Base-by-base conservation (phyloP, 2,113 vertebrate species). In the Gyps fulvus region DNA sequence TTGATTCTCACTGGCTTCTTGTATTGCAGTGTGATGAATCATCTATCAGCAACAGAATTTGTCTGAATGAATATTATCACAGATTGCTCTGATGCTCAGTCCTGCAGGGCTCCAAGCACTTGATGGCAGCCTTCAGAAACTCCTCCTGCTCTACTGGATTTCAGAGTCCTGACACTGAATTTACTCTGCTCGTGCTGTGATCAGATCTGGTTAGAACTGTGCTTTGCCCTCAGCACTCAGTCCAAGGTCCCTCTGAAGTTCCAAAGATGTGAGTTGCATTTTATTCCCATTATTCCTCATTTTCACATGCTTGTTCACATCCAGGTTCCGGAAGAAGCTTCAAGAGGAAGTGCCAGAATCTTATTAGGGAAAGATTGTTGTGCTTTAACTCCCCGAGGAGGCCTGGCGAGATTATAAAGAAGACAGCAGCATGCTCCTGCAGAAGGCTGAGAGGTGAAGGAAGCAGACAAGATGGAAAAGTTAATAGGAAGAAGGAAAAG, bases 221-320 rank as follows among this genome's bases (percentile, higher is more conserved):
- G 57, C 50, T 59, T 89, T 91, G 43, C 80, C 23, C 73, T 84
- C 73, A 84, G 83, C 2, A 0, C 19, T 91, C 58, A 59, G 62
- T 69, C 83, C 81, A 77, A 62, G 81, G 78, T 85, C 70, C 43
- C 71, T 50, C 78, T 72, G 61, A 87, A 71, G 50, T 71, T 84
- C 58, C 78, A 86, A 70, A 91, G 54, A 61, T 42, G 45, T 25
- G 32, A 90, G 36, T 15, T 80, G 59, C 2, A 1, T 73, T 96
- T 91, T 59, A 86, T 91, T 76, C 74, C 59, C 16, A 20, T 69
- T 85, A 66, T 34, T 93, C 50, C 82, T 80, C 74, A 43, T 96
- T 96, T 95, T 95, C 89, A 85, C 73, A 42, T 16, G 69, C 49
- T 85, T 66, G 45, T 91, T 91, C 57, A 40, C 49, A 70, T 89